Evolutionary conservation across 2,113 vertebrate species (phyloP).

Genomic region (Cynocephalus volans): DNA sequence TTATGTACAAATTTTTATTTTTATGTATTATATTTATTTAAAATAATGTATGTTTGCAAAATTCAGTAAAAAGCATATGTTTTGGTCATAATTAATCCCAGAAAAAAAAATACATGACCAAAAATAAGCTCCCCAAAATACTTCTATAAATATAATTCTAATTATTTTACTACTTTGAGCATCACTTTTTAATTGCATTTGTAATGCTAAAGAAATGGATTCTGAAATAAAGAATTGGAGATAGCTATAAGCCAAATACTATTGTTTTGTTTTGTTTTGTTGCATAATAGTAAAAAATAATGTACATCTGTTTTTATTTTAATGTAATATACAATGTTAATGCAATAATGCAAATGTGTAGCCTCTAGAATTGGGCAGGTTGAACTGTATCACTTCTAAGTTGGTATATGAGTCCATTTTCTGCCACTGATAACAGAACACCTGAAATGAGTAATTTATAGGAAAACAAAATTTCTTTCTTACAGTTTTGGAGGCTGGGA

Average conservation of each 20-base stretch:
- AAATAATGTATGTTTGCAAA: background rate
- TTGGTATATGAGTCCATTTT: background rate
- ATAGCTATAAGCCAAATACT: background rate
- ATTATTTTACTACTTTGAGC: background rate
- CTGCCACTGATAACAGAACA: too few relatives aligned
- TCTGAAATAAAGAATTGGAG: background rate
- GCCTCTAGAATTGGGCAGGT: background rate
- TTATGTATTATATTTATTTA: background rate
- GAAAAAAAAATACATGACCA: background rate
- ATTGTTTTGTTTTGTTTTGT: background rate
- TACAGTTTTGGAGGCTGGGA: too few relatives aligned
- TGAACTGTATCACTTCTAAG: background rate
- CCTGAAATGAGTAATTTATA: too few relatives aligned
- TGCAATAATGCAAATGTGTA: background rate
- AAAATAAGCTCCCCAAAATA: conserved; percentile 20
- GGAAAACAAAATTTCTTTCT: too few relatives aligned
- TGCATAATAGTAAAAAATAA: conserved; percentile 6
- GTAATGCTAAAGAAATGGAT: background rate
- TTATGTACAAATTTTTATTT: background rate
- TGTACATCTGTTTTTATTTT: background rate
- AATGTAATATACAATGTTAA: background rate
- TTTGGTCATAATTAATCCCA: conserved; percentile 16
- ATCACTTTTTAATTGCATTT: background rate
- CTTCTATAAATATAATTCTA: conserved; percentile 7
- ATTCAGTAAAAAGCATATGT: background rate